Evolutionary conservation across 2,113 vertebrate species (phyloP).

Genomic region (Ceyx melanurus): DNA sequence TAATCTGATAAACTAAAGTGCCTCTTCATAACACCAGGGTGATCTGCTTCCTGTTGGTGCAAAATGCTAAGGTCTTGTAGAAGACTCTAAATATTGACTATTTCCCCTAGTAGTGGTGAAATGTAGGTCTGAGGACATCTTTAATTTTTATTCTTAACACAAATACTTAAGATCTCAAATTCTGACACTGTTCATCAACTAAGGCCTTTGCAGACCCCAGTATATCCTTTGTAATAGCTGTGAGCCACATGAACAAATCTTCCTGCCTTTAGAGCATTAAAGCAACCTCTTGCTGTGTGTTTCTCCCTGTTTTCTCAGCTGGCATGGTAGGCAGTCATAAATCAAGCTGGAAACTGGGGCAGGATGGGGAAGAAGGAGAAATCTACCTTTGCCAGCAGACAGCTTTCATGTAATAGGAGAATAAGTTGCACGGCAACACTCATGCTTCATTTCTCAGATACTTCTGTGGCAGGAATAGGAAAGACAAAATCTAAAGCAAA

Average conservation of each 20-base stretch:
- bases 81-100: not conserved
- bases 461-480: slow-evolving; percentile 6
- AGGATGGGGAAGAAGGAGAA: not conserved
- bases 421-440: slow-evolving; percentile 6
- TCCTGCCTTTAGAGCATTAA: not conserved
- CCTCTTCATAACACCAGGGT: not conserved
- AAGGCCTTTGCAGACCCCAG: not conserved
- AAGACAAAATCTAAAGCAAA: slow-evolving; percentile 34
- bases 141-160: not conserved
- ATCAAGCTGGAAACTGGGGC: not conserved
- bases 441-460: not conserved
- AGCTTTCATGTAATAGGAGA: not conserved
- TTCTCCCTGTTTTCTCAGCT: not conserved
- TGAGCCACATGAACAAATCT: not conserved
- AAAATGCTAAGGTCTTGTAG: not conserved
- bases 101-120: not conserved
- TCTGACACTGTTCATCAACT: not conserved
- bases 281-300: not conserved
- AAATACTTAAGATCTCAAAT: not conserved
- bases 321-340: not conserved
- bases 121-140: not conserved
- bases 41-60: not conserved
- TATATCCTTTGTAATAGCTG: not conserved
- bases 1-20: not conserved
- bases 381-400: not conserved